Percentiles rank a stretch among this genome's conserved stretches.
These are phyloP conservation scores for Bergia puertoricense DNA, from an alignment of 92 coral and sea anemone species.

Conservation along the genomic window DNA sequence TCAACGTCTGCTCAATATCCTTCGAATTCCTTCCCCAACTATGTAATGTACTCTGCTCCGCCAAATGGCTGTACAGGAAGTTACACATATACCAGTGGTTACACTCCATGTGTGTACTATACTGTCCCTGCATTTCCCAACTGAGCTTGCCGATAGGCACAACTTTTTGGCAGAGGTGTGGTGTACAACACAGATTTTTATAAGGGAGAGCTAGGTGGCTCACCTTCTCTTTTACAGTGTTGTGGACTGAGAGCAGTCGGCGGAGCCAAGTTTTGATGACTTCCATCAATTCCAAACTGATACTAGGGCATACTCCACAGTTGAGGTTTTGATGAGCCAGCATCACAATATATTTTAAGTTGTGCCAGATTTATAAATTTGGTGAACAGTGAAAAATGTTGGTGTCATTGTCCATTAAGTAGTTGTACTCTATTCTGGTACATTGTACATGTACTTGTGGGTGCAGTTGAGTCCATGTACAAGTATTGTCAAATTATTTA, in stretches of 20 bases:
- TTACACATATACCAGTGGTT: slow-evolving; percentile 24
- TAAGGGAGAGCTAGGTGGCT: slow-evolving; percentile 6
- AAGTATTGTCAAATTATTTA: neutral
- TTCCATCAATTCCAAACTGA: neutral
- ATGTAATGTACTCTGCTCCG: slow-evolving; percentile 44
- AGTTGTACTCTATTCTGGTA: neutral
- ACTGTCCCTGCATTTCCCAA: slow-evolving; percentile 37
- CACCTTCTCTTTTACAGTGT: slow-evolving; percentile 8
- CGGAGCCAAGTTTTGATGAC: neutral
- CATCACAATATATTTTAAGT: neutral
- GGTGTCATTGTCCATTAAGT: neutral
- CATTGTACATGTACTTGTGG: neutral
- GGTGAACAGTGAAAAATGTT: neutral
- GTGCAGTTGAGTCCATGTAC: neutral
- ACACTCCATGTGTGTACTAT: slow-evolving; percentile 43
- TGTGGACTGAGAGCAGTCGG: slow-evolving; percentile 4
- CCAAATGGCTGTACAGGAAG: slow-evolving; percentile 30
- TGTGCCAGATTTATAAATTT: neutral
- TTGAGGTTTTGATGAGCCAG: neutral
- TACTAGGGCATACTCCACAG: neutral
- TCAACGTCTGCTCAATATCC: slow-evolving; percentile 32
- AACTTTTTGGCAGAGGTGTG: slow-evolving; percentile 16
- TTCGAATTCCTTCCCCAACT: slow-evolving; percentile 45
- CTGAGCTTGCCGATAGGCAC: slow-evolving; percentile 25
- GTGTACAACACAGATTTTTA: neutral